These are phyloP conservation scores for Sula dactylatra DNA, from an alignment of 2,113 vertebrate species.

Conservation along the genomic window DNA sequence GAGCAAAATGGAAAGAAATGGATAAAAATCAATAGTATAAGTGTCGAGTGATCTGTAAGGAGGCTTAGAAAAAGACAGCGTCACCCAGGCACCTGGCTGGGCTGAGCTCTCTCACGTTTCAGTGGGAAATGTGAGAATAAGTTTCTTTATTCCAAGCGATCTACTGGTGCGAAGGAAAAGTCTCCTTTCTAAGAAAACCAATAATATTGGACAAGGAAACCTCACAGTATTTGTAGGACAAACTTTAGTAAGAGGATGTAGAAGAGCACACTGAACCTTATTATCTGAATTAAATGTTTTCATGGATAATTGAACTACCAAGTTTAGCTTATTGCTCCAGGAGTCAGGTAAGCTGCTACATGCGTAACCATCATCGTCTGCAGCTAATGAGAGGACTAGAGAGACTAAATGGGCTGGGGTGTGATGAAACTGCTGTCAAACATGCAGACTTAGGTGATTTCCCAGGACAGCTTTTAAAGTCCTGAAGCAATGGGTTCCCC, in stretches of 20 bases:
- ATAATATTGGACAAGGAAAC: not conserved
- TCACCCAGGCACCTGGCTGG: not conserved
- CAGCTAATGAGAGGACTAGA: not conserved
- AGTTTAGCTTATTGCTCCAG: not conserved
- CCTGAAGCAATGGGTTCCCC: not conserved
- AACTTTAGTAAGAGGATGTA: not conserved
- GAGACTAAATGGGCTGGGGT: not conserved
- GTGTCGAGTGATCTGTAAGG: not conserved
- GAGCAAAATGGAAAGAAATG: not conserved
- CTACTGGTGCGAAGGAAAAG: not conserved
- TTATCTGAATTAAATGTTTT: not conserved
- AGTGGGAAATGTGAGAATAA: not conserved
- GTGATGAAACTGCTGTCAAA: slow-evolving; percentile 12
- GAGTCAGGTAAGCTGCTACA: not conserved
- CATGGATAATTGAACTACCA: not conserved
- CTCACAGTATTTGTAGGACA: not conserved
- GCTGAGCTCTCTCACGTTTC: not conserved
- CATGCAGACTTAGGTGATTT: not conserved
- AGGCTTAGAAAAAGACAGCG: not conserved
- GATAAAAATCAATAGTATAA: not conserved
- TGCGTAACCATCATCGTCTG: not conserved
- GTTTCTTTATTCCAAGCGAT: not conserved
- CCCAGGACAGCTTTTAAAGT: not conserved
- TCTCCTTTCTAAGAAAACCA: not conserved
- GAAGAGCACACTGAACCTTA: not conserved